Base-by-base conservation (phyloP, 30 jellyfish, hydroid and myxozoan genomes). In the Turritopsis dohrnii region DNA sequence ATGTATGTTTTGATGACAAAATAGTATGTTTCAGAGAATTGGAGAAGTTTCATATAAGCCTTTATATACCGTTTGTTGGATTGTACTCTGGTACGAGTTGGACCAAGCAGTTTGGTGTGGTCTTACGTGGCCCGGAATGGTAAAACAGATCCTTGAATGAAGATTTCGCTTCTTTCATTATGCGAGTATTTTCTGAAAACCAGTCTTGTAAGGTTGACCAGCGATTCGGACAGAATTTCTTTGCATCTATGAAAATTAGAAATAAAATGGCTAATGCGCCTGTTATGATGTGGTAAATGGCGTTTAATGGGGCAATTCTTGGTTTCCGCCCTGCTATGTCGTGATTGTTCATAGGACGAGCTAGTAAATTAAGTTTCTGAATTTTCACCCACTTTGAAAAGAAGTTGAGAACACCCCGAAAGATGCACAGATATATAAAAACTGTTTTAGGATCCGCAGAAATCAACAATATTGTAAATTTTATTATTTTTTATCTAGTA, bases 121-220 rank as follows among this genome's bases (percentile, higher is more conserved):
- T 75, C 71, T 83, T 81, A n/a, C 74, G 69, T 28, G 84, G 54
- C 16, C 96, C 96, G 7, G 88, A 69, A 52, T 82, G 75, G 52
- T 53, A 85, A 74, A 90, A 90, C 79, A 90, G 72, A 69, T 81
- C 85, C 4, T 88, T 77, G 41, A 90, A 7, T 30, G 52, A 53
- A 27, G 83, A 20, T 60, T 75, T 71, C 16, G 90, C 87, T 54
- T 83, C 65, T 66, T 80, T 75, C 96, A 90, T 85, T 8, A 87
- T 82, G 9, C 82, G 74, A 7, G 79, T 31, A 18, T 88, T 81
- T 81, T 72, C 76, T 19, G 82, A 41, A 73, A 85, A 85, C 96
- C 96, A 90, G 52, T 83, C 76, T 76, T 90, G 85, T 77, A 90
- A 52, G 27, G 91, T 90, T 73, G 84, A 28, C 96, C 96, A 90